These are phyloP conservation scores for Lutjanus argentimaculatus DNA, from an alignment of 2,797 vertebrate species.

Conservation along the genomic window DNA sequence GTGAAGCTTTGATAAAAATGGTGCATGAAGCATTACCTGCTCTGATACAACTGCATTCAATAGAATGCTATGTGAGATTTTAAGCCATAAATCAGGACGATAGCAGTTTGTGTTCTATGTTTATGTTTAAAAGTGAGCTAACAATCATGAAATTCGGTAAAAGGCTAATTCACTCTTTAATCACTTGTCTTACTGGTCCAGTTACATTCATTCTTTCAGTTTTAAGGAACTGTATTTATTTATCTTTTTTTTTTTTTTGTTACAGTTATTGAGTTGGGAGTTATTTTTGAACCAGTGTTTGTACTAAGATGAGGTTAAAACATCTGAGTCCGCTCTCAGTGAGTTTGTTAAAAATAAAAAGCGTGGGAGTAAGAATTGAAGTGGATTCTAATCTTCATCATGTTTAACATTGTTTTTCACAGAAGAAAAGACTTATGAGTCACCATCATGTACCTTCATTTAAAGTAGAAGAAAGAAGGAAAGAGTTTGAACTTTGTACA, in stretches of 20 bases:
- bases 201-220: no score
- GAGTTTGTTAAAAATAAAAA: conserved; percentile 26
- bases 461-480: background rate
- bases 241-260: background rate
- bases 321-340: conserved; percentile 17
- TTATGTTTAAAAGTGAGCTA: background rate
- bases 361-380: conserved; percentile 25
- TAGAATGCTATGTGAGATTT: background rate
- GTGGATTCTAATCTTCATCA: conserved; percentile 35
- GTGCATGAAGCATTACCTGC: background rate
- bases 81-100: background rate
- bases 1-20: background rate
- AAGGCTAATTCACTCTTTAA: no score
- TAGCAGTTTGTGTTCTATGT: background rate
- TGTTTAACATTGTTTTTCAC: conserved; percentile 10
- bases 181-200: background rate
- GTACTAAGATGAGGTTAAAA: conserved; percentile 14
- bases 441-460: conserved; percentile 4
- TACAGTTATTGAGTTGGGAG: background rate
- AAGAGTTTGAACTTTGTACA: background rate
- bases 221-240: background rate
- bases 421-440: conserved; percentile 32
- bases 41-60: background rate
- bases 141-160: no score
- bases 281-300: conserved; percentile 22